A percentile compares a stretch with the other conserved stretches of the same genome.
Conservation (phyloP, 2,113 vertebrate genomes). For the Gymnobelideus leadbeateri region DNA sequence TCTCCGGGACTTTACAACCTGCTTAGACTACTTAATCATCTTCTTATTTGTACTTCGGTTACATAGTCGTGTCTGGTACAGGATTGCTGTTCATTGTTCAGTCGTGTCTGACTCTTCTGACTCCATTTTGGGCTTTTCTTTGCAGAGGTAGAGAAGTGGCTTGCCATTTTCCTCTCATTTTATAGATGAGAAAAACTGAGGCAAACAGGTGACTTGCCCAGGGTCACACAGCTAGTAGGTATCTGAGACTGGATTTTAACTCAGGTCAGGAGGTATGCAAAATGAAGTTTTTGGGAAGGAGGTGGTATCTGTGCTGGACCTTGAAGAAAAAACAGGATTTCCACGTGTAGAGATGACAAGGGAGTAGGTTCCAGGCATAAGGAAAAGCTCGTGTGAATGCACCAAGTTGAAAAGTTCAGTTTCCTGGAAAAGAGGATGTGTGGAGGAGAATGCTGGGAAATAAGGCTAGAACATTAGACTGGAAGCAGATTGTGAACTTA, state of each 20-base stretch:
- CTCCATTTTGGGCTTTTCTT: no score
- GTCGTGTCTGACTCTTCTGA: no score
- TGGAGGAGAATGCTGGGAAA: neutral
- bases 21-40: neutral
- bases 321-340: neutral
- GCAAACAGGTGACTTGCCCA: no score
- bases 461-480: neutral
- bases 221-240: no score
- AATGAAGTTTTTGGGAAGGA: neutral
- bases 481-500: neutral
- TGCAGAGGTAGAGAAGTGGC: no score
- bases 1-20: neutral
- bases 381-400: neutral
- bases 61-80: neutral
- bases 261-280: neutral
- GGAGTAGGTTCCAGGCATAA: neutral
- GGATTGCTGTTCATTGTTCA: no score
- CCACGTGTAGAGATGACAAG: neutral
- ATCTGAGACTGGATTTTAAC: no score
- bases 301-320: neutral
- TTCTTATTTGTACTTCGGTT: neutral
- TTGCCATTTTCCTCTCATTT: neutral
- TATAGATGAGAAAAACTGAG: neutral
- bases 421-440: neutral
- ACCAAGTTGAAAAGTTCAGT: neutral